Base-by-base conservation (phyloP, 2,113 vertebrate genomes). In the Nesogale talazaci region DNA sequence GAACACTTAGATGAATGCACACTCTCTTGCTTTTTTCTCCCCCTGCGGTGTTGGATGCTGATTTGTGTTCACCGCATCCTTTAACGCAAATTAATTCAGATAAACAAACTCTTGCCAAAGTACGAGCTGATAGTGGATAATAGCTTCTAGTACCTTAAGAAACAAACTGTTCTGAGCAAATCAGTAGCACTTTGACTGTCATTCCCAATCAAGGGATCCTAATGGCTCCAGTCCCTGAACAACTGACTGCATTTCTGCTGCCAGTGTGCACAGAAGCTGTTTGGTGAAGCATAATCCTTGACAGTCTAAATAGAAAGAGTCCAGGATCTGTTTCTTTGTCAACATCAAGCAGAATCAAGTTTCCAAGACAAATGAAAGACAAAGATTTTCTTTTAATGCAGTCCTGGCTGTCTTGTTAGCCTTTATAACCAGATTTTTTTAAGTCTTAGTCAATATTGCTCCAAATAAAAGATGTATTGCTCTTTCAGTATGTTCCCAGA, bases 301-400 rank as follows among this genome's bases (percentile, higher is more conserved):
- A 90, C 93, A 67, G 85, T 94, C 91, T 91, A 95, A 94, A 88
- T 8, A 92, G 84, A 93, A 80, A 91, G 52, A 89, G 40, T 84
- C 74, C 91, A 93, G 85, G 90, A 86, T 90, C 81, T 85, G 31
- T 57, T 80, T 92, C 76, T 79, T 77, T 95, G 89, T 94, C 92
- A 69, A 80, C 36, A 67, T 42, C 36, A 25, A 69, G 69, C 38
- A 84, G 31, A 91, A 10, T 81, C 80, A 85, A 84, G 72, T 80
- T 93, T 91, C 93, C 95, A 89, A 92, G 90, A 86, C 83, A 93
- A 92, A 95, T 93, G 83, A 96, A 96, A 94, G 63, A 34, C 27
- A 25, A 79, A 92, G 57, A 82, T 17, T 52, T 52, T 52, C 56
- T 25, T 86, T 88, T 92, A 83, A 83, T 52, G 40, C 6, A 70